Base-by-base conservation (phyloP, 2,113 vertebrate species). In the Nothobranchius furzeri region DNA sequence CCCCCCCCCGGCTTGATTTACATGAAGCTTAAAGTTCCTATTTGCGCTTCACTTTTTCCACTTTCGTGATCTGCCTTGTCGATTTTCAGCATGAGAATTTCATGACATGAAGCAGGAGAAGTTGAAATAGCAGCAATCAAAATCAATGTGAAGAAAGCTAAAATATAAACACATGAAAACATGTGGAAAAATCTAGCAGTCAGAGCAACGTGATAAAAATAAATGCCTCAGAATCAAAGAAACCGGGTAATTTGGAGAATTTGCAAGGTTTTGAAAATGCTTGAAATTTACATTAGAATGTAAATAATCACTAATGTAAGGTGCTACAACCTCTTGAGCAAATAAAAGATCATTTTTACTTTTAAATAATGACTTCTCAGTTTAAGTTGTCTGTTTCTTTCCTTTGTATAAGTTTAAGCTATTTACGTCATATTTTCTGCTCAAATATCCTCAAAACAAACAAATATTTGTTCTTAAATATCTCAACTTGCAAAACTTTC, bases 131-230 rank as follows among this genome's bases (percentile, higher is more conserved):
- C 48, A 50, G n/a, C n/a, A 10, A 50, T 50, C 7, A 72, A 53
- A 89, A 88, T 75, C 76, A 81, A 20, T 11, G 20, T 20, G 62
- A 64, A 78, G 87, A 83, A 68, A 85, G 42, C 64, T 36, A 17
- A 20, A 14, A 61, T n/a, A n/a, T n/a, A n/a, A 52, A 53, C 60
- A 25, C 43, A 74, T 75, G 83, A 79, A 50, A 49, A 45, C 7
- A 8, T 42, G 40, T 11, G 8, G 7, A 42, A 42, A 30, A 30
- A 30, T 30, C 20, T 20, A 20, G 20, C 20, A 30, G 30, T 30
- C 30, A 0, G 30, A 30, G 30, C 30, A 30, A 30, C 30, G 30
- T 30, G 30, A 30, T 30, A 2, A 30, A 1, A 30, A 30, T 30
- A 30, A 30, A 30, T 30, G 30, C 30, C 4, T 30, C 30, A 30